A percentile compares a stretch with the other conserved stretches of the same genome.
phyloP scores from a whole-genome alignment of 2,888 invertebrate species.

The Phortica magna region DNA sequence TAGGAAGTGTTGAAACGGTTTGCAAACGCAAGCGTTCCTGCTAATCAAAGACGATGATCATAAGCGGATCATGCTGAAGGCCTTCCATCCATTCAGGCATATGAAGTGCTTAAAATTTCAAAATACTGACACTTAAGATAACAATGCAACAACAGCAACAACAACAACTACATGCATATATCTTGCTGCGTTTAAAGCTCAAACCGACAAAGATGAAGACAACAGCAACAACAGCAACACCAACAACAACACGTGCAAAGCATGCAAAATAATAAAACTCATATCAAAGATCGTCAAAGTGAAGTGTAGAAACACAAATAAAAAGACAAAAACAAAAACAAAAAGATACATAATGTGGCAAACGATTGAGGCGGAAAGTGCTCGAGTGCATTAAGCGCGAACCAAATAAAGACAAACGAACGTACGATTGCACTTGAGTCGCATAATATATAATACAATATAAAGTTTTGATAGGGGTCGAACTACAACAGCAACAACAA shows the following conservation, averaged over 20 bases:
- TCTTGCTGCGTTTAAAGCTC: neutral
- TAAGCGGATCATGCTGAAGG: conserved; percentile 23
- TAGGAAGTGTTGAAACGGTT: conserved; percentile 25
- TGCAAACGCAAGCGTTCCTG: neutral
- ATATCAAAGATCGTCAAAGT: neutral
- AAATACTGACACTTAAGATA: conserved; percentile 34
- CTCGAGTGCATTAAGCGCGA: neutral
- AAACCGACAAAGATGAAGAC: neutral
- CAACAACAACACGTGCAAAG: conserved; percentile 12
- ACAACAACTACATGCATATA: neutral
- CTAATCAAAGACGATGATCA: conserved; percentile 28
- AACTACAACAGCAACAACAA: too few relatives aligned
- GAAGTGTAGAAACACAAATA: neutral
- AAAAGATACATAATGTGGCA: neutral
- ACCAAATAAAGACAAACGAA: neutral
- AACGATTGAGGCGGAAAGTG: neutral
- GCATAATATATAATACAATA: neutral
- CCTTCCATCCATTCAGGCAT: neutral
- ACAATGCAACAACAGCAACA: neutral
- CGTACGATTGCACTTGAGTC: neutral
- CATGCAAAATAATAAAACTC: conserved; percentile 18
- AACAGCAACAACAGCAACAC: neutral
- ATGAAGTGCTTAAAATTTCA: conserved; percentile 31
- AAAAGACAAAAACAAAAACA: neutral
- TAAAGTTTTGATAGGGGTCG: neutral